Evolutionary conservation across 2,888 invertebrate species (phyloP), one percentile per base, ranked within the genome.

Genomic region (Agrilus mali): DNA sequence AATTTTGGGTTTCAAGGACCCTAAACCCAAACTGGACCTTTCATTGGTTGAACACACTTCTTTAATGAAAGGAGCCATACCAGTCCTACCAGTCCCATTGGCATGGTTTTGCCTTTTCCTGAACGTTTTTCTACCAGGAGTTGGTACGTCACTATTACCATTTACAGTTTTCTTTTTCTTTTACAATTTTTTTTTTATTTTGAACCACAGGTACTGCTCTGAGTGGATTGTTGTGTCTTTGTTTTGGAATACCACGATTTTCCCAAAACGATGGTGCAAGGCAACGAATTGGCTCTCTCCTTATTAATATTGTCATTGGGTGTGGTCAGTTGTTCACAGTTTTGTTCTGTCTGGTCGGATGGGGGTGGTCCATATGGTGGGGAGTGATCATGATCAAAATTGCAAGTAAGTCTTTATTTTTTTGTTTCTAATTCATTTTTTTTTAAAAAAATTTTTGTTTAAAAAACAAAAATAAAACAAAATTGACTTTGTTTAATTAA

Each of bases 361-460:
- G 95, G 95, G 94, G 95, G 53, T 96, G 96, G 96, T 90, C 93
- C 47, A 83, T 96, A 50, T 93, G 93, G 80, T 96, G 96, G 96
- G 96, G 95, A 3, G 82, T 92, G 52, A 86, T 90, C 58, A 86
- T 95, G 82, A 69, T 95, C 49, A 82, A 80, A 60, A 77, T 89
- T 57, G 84, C 95, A 48, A 82, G 95, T 95, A 67, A 80, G 87
- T 77, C 38, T 40, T 50, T 33, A 43, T 47, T 40, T 43, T 31
- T 42, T 36, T 43, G n/a, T 43, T 40, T 17, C 12, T 22, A 20
- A 39, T 40, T 50, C 35, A 43, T 47, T 40, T 43, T 31, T 42
- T 36, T 43, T 42, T 39, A 47, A 44, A 45, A 16, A 15, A 37
- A 14, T 8, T 12, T 22, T 22, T 22, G 22, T 22, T 22, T 22